Evolutionary conservation across 2,113 vertebrate genomes (phyloP).

Genomic region (Amphiprion ocellaris): DNA sequence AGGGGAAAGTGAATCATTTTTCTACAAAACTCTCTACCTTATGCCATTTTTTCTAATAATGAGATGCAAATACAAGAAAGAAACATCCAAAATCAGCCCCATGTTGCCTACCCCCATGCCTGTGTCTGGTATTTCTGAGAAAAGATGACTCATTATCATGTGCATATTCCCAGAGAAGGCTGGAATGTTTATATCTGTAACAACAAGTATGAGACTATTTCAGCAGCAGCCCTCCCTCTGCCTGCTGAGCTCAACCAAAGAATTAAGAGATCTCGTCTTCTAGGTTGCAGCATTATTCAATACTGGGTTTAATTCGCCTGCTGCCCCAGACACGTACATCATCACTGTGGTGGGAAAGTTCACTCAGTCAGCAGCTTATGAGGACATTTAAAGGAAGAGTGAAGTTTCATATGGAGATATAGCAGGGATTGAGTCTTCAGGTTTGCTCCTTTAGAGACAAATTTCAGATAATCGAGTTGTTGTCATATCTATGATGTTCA

Average conservation of each 20-base stretch:
- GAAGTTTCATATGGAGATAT: not conserved
- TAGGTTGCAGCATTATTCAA: constrained; percentile 19
- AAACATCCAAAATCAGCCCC: constrained; percentile 18
- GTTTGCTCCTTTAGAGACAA: constrained; percentile 2
- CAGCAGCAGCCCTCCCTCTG: constrained; percentile 15
- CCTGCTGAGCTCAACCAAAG: constrained; percentile 9
- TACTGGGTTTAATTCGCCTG: constrained; percentile 39
- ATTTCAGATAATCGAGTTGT: constrained; percentile 14
- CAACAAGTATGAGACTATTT: constrained; percentile 37
- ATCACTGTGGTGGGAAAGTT: constrained; percentile 14
- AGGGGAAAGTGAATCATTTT: constrained; percentile 24
- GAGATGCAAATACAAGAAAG: constrained; percentile 30
- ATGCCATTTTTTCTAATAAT: not conserved
- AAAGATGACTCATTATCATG: constrained; percentile 37
- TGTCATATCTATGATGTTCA: not conserved
- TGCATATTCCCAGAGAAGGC: constrained; percentile 40
- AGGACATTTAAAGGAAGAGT: constrained; percentile 9
- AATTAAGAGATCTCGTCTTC: constrained; percentile 45
- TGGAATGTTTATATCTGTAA: constrained; percentile 41
- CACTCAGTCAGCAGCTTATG: constrained; percentile 8
- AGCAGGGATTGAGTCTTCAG: constrained; percentile 1
- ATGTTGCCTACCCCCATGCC: constrained; percentile 1
- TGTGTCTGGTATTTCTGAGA: constrained; percentile 21
- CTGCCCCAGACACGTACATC: constrained; percentile 3
- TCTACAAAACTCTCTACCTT: constrained; percentile 8